phyloP scores from a whole-genome alignment of 2,797 vertebrate genomes.

The Bovichtus diacanthus region DNA sequence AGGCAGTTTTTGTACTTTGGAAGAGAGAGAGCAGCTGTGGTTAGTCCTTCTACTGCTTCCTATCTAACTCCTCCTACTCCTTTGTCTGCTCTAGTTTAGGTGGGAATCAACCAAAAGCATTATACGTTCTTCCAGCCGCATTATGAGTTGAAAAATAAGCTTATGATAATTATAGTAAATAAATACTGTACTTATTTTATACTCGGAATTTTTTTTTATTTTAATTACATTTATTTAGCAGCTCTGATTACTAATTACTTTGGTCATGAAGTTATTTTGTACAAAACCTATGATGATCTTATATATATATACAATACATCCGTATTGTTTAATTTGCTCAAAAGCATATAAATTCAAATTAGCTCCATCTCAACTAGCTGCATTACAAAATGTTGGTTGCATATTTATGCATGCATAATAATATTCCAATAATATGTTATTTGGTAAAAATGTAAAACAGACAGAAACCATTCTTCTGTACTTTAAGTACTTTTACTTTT shows the following conservation, averaged over 20 bases:
- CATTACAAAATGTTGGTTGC: neutral
- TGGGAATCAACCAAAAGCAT: constrained; percentile 19
- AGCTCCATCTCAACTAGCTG: neutral
- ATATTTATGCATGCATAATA: neutral
- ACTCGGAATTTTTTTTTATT: neutral
- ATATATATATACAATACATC: neutral
- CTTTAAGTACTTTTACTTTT: neutral
- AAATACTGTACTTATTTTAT: neutral
- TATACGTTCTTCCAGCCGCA: neutral
- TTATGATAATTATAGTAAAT: neutral
- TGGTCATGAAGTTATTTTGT: neutral
- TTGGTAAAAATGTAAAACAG: neutral
- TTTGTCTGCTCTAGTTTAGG: constrained; percentile 71
- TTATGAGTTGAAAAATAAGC: neutral
- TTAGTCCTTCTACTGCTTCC: constrained; percentile 53
- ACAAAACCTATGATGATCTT: neutral
- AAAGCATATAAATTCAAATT: neutral
- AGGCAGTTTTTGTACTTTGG: constrained; percentile 68
- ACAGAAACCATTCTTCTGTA: neutral
- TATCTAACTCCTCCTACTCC: constrained; percentile 59
- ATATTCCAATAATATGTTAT: neutral
- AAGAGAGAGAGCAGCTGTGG: constrained; percentile 48
- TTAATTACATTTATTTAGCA: neutral
- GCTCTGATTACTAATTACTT: neutral
- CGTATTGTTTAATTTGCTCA: neutral